Percentiles rank a stretch among this genome's conserved stretches.
These are phyloP conservation scores for Troglohyphantes excavatus DNA, from an alignment of 2,888 invertebrate species.

Conservation along the genomic window DNA sequence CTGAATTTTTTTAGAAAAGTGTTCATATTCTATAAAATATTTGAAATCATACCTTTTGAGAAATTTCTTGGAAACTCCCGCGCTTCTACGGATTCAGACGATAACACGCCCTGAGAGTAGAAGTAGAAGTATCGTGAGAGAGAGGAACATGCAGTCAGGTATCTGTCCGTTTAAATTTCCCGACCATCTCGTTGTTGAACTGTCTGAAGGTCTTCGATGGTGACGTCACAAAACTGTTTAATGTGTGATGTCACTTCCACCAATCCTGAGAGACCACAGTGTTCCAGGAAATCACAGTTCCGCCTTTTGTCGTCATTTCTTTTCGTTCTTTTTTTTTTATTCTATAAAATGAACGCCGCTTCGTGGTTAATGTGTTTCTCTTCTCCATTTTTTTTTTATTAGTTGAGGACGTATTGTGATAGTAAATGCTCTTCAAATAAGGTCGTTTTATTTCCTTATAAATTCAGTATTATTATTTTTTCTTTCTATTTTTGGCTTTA, in stretches of 20 bases:
- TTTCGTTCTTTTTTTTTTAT: not conserved
- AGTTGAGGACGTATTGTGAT: not conserved
- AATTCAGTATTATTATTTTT: no score
- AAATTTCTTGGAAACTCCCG: not conserved
- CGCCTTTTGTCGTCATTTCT: constrained; percentile 25
- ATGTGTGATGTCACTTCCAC: constrained; percentile 62
- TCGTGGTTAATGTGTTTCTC: not conserved
- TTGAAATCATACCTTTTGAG: not conserved
- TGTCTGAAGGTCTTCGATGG: constrained; percentile 25
- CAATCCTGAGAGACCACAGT: constrained; percentile 35
- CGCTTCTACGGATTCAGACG: not conserved
- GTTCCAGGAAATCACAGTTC: constrained; percentile 46
- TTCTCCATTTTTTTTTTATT: not conserved
- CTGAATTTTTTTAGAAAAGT: no score
- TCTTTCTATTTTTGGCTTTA: no score
- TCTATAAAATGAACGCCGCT: not conserved
- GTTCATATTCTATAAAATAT: not conserved
- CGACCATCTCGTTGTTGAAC: constrained; percentile 10
- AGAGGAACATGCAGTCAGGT: constrained; percentile 1
- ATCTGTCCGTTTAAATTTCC: constrained; percentile 30
- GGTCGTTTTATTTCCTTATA: no score
- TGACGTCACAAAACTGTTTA: constrained; percentile 68
- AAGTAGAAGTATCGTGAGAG: constrained; percentile 4
- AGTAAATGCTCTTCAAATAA: not conserved
- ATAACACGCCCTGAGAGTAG: not conserved